A percentile compares a stretch with the other conserved stretches of the same genome.
Conservation (phyloP, 2,797 vertebrate species). For the Sebastolobus alascanus region DNA sequence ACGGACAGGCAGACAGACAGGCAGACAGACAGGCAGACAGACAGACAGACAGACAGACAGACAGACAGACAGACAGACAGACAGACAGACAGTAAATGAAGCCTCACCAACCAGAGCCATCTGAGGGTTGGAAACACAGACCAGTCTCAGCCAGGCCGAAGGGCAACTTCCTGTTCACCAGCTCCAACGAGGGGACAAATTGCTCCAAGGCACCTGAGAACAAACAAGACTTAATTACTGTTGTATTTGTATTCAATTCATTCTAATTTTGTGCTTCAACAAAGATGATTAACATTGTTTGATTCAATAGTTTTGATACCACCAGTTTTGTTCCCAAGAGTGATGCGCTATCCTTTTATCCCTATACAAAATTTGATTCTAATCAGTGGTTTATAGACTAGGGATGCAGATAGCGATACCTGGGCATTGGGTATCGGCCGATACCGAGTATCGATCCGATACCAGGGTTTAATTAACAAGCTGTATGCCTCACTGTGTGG, state of each 20-base stretch:
- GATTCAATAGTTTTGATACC: neutral
- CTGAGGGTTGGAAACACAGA: constrained; percentile 87
- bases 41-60: too few species aligned
- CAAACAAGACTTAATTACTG: neutral
- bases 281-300: neutral
- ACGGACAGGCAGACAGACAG: too few species aligned
- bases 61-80: too few species aligned
- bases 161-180: constrained; percentile 91
- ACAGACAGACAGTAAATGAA: constrained; percentile 7
- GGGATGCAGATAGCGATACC: too few species aligned
- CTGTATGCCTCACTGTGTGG: too few species aligned
- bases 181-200: constrained; percentile 85
- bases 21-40: too few species aligned
- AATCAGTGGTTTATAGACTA: neutral
- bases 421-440: too few species aligned
- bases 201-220: constrained; percentile 89
- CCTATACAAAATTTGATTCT: neutral
- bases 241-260: neutral
- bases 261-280: neutral
- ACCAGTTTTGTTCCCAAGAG: neutral
- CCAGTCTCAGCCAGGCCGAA: constrained; percentile 94
- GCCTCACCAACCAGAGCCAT: constrained; percentile 81
- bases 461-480: neutral
- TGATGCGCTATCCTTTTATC: neutral
- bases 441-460: too few species aligned